Base-by-base conservation (phyloP, 2,113 vertebrate species). In the Sinocyclocheilus anshuiensis region DNA sequence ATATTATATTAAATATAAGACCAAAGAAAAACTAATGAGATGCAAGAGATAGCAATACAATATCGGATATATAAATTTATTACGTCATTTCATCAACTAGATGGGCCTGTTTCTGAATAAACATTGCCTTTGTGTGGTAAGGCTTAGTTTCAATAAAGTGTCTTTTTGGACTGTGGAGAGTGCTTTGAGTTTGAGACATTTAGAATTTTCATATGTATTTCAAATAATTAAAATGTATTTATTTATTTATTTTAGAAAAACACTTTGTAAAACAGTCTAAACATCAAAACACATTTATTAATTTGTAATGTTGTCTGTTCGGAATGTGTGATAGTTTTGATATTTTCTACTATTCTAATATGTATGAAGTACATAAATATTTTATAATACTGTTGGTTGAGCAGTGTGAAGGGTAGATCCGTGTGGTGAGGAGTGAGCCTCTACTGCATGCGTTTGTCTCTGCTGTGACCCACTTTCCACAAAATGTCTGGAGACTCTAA, bases 391-490 rank as follows among this genome's bases (percentile, higher is more conserved):
- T 13, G 2, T 26, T 20, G 12, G 57, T 80, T 39, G 20, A 36
- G 4, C 29, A n/a, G 12, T 79, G 29, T 57, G 26, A 24, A 22
- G 9, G 13, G 65, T 67, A 29, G 12, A 7, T 26, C 50, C 11
- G 53, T 26, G 42, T 78, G 24, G 50, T 4, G 20, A 65, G n/a
- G 18, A 72, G 13, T 24, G 9, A 42, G 42, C 77, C 24, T 55
- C 57, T 15, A 78, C 80, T 84, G 59, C 33, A 42, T 55, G 48
- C 13, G 7, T 77, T 69, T 55, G 29, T n/a, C 63, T 87, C 71
- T n/a, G 71, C 67, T 45, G n/a, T 87, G 86, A 88, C 87, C 82
- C 87, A 88, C 84, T 80, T 89, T 88, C 26, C 22, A 48, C 80
- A 81, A 84, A 82, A 82, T 89, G 75, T 77, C 85, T 72, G 61